Evolutionary conservation across 2,113 vertebrate species (phyloP), one percentile per base, ranked within the genome.

Genomic region (Ictalurus punctatus): DNA sequence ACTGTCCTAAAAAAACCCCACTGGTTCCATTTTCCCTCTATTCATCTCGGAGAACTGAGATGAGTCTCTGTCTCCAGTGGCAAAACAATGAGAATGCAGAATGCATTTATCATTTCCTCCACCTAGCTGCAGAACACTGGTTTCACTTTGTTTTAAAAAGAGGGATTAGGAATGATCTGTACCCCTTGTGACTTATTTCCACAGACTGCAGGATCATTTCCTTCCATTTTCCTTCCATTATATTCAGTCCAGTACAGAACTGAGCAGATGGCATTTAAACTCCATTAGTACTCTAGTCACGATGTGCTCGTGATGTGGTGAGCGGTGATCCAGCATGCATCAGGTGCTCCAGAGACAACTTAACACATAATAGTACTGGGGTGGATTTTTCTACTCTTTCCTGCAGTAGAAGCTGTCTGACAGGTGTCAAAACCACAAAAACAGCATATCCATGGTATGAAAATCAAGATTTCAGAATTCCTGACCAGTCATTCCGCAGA

Each of bases 261-360:
- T 65, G 65, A 83, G 67, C 89, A 87, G 67, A 71, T 87, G 44
- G 44, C 44, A 48, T 48, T 48, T 48, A 48, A 48, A 48, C 44
- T 48, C 6, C 44, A 86, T 90, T 74, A 84, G 52, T 80, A 82
- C 19, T 83, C 79, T 37, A 27, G 21, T 88, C 86, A 81, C 59
- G 54, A 63, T 67, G 78, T 34, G 10, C 67, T 37, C 30, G 44
- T 10, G 19, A 40, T 27, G n/a, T 40, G 61, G 23, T 16, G 44
- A 87, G 54, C 69, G 54, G 85, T 56, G 23, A 58, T 67, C 52
- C 23, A 81, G 54, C 27, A 74, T 59, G 85, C 74, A 48, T 58
- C 82, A 88, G 30, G 86, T 89, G 56, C 67, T 86, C 17, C 27
- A 88, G 10, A 65, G 54, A 44, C 19, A 73, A 25, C 17, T 1